Conservation (phyloP, 2,113 vertebrate genomes). For the Notothenia rossii region DNA sequence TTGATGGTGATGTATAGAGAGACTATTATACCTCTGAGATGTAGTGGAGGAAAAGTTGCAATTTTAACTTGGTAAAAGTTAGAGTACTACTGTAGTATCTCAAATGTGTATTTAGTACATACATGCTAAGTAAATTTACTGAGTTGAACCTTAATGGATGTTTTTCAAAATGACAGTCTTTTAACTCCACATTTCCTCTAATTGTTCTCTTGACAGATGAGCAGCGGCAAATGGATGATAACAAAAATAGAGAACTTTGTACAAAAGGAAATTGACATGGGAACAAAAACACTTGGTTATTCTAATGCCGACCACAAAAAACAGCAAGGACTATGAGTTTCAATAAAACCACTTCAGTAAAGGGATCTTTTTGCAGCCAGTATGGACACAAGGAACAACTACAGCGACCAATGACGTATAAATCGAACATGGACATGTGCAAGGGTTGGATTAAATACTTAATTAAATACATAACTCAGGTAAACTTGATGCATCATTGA, state of each 20-base stretch:
- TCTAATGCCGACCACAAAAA: background rate
- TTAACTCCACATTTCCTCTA: background rate
- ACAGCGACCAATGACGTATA: background rate
- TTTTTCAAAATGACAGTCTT: background rate
- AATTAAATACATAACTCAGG: background rate
- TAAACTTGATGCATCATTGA: background rate
- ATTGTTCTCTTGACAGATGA: slow-evolving; percentile 18
- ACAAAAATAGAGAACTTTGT: background rate
- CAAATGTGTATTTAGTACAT: no score
- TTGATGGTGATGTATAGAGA: no score
- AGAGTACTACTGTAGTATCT: no score
- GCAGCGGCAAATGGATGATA: background rate
- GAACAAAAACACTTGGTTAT: background rate
- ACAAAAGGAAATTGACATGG: background rate
- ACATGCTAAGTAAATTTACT: no score
- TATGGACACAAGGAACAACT: background rate
- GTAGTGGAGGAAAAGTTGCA: no score
- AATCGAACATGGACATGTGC: no score
- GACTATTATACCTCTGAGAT: no score
- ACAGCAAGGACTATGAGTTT: background rate
- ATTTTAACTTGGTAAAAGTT: no score
- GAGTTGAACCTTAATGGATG: background rate
- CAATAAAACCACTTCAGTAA: background rate
- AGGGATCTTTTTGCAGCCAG: background rate
- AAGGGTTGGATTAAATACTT: background rate